These are phyloP conservation scores for Matsumurasca onukii DNA, from an alignment of 1,140 invertebrate species.

Conservation along the genomic window DNA sequence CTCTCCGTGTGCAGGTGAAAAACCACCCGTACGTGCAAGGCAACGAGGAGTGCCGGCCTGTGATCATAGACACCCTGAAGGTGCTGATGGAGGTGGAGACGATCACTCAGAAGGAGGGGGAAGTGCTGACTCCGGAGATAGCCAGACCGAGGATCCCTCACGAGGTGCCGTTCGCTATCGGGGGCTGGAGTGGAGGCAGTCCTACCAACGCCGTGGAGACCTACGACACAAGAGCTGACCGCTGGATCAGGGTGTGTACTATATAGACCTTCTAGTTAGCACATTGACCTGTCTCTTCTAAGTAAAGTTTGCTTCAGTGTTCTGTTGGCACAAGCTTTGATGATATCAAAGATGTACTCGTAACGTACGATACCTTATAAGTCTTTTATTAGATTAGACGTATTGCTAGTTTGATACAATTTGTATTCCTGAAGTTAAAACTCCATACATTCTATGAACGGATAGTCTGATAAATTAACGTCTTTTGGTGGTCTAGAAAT, in stretches of 20 bases:
- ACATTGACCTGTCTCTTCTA: no score
- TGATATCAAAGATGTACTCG: no score
- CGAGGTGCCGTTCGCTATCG: constrained; percentile 70
- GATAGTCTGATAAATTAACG: no score
- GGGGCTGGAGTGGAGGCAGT: constrained; percentile 71
- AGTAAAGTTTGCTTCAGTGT: no score
- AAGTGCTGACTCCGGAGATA: constrained; percentile 61
- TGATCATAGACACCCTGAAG: constrained; percentile 73
- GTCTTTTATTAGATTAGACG: no score
- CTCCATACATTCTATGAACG: no score
- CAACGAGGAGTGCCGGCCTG: constrained; percentile 62
- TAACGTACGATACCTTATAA: no score
- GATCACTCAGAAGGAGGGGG: constrained; percentile 60
- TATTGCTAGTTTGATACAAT: no score
- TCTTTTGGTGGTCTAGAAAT: no score
- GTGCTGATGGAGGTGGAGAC: constrained; percentile 74
- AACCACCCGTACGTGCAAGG: constrained; percentile 62
- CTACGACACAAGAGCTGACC: constrained; percentile 74
- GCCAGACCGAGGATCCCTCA: constrained; percentile 66
- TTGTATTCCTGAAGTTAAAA: no score
- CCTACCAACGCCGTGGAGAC: constrained; percentile 74
- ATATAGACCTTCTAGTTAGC: constrained; percentile 15
- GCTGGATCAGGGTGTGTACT: constrained; percentile 62
- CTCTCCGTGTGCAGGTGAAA: constrained; percentile 55
- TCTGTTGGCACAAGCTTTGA: no score